phyloP scores from a whole-genome alignment of 2,113 vertebrate genomes.

The Myotis brandtii region DNA sequence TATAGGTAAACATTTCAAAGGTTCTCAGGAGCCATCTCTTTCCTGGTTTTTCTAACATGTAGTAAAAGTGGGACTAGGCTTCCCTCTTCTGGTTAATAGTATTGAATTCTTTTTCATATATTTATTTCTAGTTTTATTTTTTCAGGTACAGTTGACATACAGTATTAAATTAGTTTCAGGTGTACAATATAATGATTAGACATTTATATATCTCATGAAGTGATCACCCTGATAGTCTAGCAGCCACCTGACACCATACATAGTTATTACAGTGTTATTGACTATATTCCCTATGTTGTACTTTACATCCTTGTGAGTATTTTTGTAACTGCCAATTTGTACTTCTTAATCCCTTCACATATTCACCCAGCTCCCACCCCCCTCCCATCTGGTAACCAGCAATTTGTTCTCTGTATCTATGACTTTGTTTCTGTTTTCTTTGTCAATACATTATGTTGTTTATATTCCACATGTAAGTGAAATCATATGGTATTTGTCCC shows the following conservation, averaged over 20 bases:
- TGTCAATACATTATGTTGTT: not conserved
- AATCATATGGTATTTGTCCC: not conserved
- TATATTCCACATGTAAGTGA: not conserved
- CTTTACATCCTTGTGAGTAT: not conserved
- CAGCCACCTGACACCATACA: not conserved
- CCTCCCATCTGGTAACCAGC: not conserved
- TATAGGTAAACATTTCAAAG: not conserved
- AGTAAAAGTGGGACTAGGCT: not conserved
- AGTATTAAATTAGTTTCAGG: not conserved
- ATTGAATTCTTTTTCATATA: not conserved
- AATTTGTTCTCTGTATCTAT: not conserved
- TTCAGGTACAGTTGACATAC: not conserved
- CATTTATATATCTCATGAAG: not conserved
- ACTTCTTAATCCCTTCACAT: not conserved
- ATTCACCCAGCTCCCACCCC: not conserved
- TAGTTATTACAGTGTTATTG: not conserved
- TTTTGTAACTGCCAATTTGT: not conserved
- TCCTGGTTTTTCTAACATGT: not conserved
- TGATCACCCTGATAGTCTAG: not conserved
- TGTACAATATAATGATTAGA: not conserved
- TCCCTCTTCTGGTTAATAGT: constrained; percentile 9
- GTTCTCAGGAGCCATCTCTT: not conserved
- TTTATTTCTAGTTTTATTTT: not conserved
- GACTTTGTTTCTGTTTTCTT: not conserved
- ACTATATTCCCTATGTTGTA: not conserved